A percentile compares a stretch with the other conserved stretches of the same genome.
These are phyloP conservation scores for Erpornis zantholeuca DNA, from an alignment of 2,113 vertebrate species.

Conservation along the genomic window DNA sequence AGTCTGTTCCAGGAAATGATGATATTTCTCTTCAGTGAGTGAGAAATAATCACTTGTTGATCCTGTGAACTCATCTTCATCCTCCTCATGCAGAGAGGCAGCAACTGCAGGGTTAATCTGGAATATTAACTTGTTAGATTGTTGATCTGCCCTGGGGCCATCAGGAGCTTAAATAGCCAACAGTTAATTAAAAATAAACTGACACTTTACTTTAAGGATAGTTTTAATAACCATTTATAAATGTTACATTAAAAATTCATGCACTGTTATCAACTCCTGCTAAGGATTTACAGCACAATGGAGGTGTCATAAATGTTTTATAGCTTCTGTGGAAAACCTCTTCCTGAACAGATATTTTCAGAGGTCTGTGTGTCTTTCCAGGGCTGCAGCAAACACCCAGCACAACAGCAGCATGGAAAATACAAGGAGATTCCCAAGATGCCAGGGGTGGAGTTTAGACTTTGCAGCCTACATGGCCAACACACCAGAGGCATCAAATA, in stretches of 20 bases:
- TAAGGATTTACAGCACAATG: slow-evolving; percentile 85
- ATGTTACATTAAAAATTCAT: slow-evolving; percentile 87
- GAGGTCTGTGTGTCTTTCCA: slow-evolving; percentile 69
- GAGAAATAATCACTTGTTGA: not conserved
- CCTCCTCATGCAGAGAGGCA: not conserved
- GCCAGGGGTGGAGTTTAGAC: not conserved
- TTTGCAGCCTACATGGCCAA: not conserved
- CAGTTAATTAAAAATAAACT: slow-evolving; percentile 87
- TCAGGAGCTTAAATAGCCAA: slow-evolving; percentile 76
- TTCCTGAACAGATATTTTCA: slow-evolving; percentile 70
- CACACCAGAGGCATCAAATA: not conserved
- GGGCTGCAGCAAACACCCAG: slow-evolving; percentile 28
- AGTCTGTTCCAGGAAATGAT: not conserved
- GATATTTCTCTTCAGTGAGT: not conserved
- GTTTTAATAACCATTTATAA: slow-evolving; percentile 89
- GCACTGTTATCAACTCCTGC: slow-evolving; percentile 81
- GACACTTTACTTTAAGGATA: slow-evolving; percentile 85
- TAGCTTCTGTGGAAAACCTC: slow-evolving; percentile 70
- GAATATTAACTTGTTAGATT: slow-evolving; percentile 67
- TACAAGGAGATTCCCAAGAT: not conserved
- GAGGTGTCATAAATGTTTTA: slow-evolving; percentile 85
- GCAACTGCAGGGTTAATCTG: slow-evolving; percentile 60
- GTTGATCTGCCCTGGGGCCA: slow-evolving; percentile 71
- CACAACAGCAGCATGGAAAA: slow-evolving; percentile 32
- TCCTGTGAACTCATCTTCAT: not conserved